Evolutionary conservation across 2,888 invertebrate species (phyloP), one percentile per base, ranked within the genome.

Genomic region (Archips crataeganus): DNA sequence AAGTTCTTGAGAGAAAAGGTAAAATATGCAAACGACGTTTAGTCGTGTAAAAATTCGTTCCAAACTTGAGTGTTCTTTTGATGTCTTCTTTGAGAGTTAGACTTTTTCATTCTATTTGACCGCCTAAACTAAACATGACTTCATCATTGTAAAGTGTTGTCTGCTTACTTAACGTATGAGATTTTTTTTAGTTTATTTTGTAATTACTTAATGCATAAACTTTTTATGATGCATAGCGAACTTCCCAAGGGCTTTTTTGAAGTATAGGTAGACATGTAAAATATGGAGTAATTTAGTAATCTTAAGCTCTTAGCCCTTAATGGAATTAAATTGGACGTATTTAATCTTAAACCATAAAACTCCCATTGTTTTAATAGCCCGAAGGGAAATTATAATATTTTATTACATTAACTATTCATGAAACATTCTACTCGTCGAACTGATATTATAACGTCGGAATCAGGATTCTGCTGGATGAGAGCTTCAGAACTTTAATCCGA

Each of bases 321-420:
- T 68, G 57, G 67, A 57, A 68, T 68, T 62, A 72, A 72, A 23
- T 54, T 72, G 36, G 67, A 71, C 15, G 36, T 47, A 54, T 73
- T 79, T 65, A 76, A 79, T 78, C 77, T 74, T 60, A 13, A 71
- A 63, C 74, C 75, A 78, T 79, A 79, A 79, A 78, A 78, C 76
- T 76, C 67, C 76, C 73, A 69, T 73, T 75, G 76, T 77, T 78
- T 78, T 71, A 79, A 77, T 79, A 73, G 67, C 67, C 60, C 66
- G 61, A 67, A 71, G 72, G 73, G 67, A 77, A 77, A 75, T 77
- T 61, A 74, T 77, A 77, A 76, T 74, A 69, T 57, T 74, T 75
- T 61, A 60, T 67, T 10, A 70, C 72, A 76, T 51, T 61, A 67
- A 74, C 54, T 67, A 73, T 62, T 57, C 61, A 66, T 63, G 67